A percentile compares a stretch with the other conserved stretches of the same genome.
phyloP scores from a whole-genome alignment of 2,888 invertebrate genomes.

The Clostera curtula region DNA sequence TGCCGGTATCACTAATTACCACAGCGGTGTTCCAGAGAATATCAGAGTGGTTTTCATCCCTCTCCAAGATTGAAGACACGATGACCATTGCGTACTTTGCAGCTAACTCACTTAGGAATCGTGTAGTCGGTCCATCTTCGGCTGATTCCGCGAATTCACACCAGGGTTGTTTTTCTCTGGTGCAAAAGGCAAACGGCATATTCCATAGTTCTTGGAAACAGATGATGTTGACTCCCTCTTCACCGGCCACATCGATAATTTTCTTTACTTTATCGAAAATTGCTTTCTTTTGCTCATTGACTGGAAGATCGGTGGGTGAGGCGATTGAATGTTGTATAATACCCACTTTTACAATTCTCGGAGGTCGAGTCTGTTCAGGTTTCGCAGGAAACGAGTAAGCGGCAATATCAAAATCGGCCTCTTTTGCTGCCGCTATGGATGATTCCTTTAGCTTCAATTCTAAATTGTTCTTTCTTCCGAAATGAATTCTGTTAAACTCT shows the following conservation, averaged over 20 bases:
- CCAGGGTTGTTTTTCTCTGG: conserved; percentile 97
- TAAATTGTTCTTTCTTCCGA: conserved; percentile 50
- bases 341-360: conserved; percentile 87
- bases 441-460: conserved; percentile 58
- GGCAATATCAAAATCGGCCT: conserved; percentile 71
- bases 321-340: conserved; percentile 92
- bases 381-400: conserved; percentile 65
- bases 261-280: conserved; percentile 84
- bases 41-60: conserved; percentile 90
- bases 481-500: conserved; percentile 65
- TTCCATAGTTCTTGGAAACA: conserved; percentile 99
- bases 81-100: conserved; percentile 94
- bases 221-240: conserved; percentile 89
- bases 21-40: conserved; percentile 98
- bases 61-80: conserved; percentile 94
- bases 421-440: conserved; percentile 71
- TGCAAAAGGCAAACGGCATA: conserved; percentile 99
- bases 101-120: conserved; percentile 87
- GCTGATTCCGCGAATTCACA: conserved; percentile 97
- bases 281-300: conserved; percentile 86
- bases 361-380: conserved; percentile 73
- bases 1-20: conserved; percentile 91
- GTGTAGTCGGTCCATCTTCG: conserved; percentile 89
- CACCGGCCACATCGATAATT: conserved; percentile 88
- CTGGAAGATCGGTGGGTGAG: conserved; percentile 82